Percentiles rank a stretch among this genome's conserved stretches.
These are phyloP conservation scores for Passer montanus DNA, from an alignment of 2,113 vertebrate genomes.

Conservation along the genomic window DNA sequence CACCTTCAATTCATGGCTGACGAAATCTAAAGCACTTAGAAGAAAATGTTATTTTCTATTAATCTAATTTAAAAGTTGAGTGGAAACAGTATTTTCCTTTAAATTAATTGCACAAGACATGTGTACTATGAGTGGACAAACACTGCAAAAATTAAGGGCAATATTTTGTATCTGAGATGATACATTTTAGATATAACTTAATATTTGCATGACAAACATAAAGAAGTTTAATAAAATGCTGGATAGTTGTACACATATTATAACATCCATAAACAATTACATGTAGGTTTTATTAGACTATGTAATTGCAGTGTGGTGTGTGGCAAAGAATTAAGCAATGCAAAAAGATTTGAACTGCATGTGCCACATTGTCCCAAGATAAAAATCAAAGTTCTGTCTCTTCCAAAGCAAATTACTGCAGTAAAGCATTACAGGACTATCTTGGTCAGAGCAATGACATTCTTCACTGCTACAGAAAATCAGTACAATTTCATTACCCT, in stretches of 20 bases:
- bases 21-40: background rate
- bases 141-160: background rate
- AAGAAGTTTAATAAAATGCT: background rate
- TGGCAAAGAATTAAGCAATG: background rate
- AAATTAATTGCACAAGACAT: background rate
- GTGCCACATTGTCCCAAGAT: background rate
- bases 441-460: background rate
- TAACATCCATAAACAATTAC: background rate
- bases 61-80: background rate
- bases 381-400: conserved; percentile 11
- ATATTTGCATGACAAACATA: background rate
- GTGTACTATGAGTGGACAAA: background rate
- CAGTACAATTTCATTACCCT: conserved; percentile 36
- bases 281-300: background rate
- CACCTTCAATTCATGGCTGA: background rate
- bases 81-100: background rate
- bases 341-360: background rate
- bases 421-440: background rate
- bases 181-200: background rate
- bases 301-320: background rate
- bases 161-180: background rate
- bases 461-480: conserved; percentile 35
- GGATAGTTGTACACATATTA: background rate
- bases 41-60: background rate
- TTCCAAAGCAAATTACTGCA: background rate